These are phyloP conservation scores for Sciurus carolinensis DNA, from an alignment of 2,797 vertebrate species.

Conservation along the genomic window DNA sequence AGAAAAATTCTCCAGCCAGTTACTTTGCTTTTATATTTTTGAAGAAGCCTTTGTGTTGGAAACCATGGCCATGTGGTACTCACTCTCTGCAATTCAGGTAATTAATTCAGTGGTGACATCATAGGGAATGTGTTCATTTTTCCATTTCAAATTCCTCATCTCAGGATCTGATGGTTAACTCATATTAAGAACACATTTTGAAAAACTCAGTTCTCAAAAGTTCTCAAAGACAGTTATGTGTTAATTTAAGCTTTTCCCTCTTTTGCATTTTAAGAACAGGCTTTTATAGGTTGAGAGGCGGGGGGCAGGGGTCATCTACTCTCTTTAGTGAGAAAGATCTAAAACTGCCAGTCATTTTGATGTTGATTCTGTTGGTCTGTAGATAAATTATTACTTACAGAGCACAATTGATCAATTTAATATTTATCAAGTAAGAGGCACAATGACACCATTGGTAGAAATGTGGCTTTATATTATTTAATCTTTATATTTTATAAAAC, in stretches of 20 bases:
- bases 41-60: slow-evolving; percentile 78
- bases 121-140: slow-evolving; percentile 81
- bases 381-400: background rate
- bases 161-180: slow-evolving; percentile 76
- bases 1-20: slow-evolving; percentile 52
- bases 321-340: background rate
- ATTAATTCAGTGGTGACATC: slow-evolving; percentile 84
- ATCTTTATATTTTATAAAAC: slow-evolving; percentile 46
- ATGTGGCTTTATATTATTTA: slow-evolving; percentile 40
- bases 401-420: background rate
- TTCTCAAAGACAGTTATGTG: slow-evolving; percentile 38
- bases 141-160: slow-evolving; percentile 81
- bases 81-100: slow-evolving; percentile 75
- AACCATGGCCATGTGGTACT: slow-evolving; percentile 70
- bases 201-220: slow-evolving; percentile 15
- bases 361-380: slow-evolving; percentile 9
- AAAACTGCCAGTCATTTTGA: slow-evolving; percentile 1
- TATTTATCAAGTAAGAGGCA: background rate
- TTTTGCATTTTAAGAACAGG: background rate
- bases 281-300: background rate
- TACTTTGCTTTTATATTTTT: slow-evolving; percentile 65
- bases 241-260: background rate
- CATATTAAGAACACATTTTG: slow-evolving; percentile 76
- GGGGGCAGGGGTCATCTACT: background rate
- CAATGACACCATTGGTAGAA: background rate